phyloP scores from a whole-genome alignment of 2,113 vertebrate genomes.

The Menura novaehollandiae region DNA sequence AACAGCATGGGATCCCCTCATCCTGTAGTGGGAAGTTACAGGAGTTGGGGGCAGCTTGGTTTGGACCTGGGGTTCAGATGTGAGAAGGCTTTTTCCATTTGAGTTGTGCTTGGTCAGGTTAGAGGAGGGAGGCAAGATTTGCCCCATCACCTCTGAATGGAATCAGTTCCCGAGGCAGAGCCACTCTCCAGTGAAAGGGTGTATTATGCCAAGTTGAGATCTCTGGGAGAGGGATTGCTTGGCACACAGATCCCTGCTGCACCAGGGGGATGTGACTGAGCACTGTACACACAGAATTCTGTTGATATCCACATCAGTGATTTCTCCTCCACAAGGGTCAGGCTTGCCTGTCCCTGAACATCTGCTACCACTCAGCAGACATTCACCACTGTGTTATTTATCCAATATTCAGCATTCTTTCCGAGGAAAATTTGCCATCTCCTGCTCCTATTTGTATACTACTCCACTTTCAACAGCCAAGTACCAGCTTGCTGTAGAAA shows the following conservation, averaged over 20 bases:
- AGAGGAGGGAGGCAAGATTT: background rate
- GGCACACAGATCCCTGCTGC: background rate
- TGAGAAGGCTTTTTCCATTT: background rate
- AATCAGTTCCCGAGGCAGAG: background rate
- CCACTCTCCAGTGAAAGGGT: background rate
- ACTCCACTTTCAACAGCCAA: background rate
- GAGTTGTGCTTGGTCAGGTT: background rate
- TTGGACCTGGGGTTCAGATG: background rate
- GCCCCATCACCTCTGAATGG: background rate
- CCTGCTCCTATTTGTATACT: background rate
- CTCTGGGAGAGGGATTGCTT: background rate
- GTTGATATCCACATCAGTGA: background rate
- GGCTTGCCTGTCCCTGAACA: background rate
- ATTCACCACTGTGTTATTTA: conserved; percentile 9
- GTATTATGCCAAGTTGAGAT: background rate
- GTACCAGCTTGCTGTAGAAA: background rate
- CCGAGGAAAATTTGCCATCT: conserved; percentile 8
- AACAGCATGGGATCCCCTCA: background rate
- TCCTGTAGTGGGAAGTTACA: background rate
- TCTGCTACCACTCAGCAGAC: conserved; percentile 24
- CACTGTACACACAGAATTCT: background rate
- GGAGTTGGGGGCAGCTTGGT: background rate
- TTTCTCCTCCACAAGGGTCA: conserved; percentile 27
- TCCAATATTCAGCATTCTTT: conserved; percentile 1
- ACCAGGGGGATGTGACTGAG: background rate